Evolutionary conservation across 2,888 invertebrate genomes (phyloP), one percentile per base, ranked within the genome.

Genomic region (Acanthosoma haemorrhoidale): DNA sequence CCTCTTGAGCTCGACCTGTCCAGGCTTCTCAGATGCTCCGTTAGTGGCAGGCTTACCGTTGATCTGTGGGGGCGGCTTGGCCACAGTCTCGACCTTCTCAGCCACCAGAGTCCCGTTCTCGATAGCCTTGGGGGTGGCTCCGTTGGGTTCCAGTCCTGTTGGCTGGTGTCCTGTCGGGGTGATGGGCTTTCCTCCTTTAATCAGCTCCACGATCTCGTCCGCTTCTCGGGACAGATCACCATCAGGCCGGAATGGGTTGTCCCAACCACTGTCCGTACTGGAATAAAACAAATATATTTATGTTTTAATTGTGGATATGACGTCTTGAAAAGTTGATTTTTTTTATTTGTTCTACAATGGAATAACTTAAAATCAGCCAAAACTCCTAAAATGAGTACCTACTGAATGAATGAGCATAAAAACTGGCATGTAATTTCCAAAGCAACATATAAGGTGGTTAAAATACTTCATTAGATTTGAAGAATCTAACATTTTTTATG

Each of bases 221-320:
- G 96, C 96, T 82, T 96, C 94, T 77, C 91, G 87, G 78, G 94
- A 94, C 78, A 97, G 83, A 82, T 96, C 95, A 73, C 96, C 96
- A 78, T 95, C 96, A 31, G 96, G 96, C 79, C 95, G 89, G 85
- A 97, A 97, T 70, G 96, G 96, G 82, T 96, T 97, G 82, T 97
- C 96, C 90, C 95, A 94, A 75, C 94, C 94, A 79, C 94, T 95
- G 80, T 96, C 96, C 81, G 92, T 90, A 82, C 96, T 96, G 85
- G 15, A 83, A 83, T 67, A 73, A 34, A 68, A 18, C 64, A 32
- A 0, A 67, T n/a, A n/a, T n/a, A n/a, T n/a, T n/a, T n/a, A n/a
- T n/a, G n/a, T n/a, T n/a, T n/a, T n/a, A n/a, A n/a, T n/a, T n/a
- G n/a, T n/a, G n/a, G n/a, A n/a, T n/a, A n/a, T n/a, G n/a, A n/a